Conservation (phyloP, 2,113 vertebrate species). For the Poeciliopsis retropinna region DNA sequence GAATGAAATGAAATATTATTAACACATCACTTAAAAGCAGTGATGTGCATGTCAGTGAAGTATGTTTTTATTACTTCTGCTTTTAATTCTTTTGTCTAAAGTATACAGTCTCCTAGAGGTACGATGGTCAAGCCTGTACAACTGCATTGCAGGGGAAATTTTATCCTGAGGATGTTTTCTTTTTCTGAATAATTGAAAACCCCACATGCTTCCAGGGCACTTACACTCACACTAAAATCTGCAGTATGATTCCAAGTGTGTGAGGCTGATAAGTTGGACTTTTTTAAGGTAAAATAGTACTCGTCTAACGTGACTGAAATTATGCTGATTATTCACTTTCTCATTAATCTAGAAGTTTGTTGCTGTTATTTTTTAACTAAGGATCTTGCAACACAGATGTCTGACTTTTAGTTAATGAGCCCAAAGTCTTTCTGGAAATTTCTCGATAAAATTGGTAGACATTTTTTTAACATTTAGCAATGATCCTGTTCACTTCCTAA, state of each 20-base stretch:
- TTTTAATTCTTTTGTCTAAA: conserved; percentile 10
- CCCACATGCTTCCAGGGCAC: conserved; percentile 49
- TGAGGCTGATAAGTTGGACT: conserved; percentile 12
- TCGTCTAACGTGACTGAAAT: conserved; percentile 18
- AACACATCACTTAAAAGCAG: conserved; percentile 24
- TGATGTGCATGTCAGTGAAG: conserved; percentile 39
- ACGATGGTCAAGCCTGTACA: conserved; percentile 53
- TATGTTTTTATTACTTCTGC: conserved; percentile 7
- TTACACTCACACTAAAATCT: conserved; percentile 53
- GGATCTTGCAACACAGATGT: conserved; percentile 15
- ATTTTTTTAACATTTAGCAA: neutral
- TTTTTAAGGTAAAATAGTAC: conserved; percentile 9
- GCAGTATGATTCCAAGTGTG: conserved; percentile 28
- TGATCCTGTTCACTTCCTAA: neutral
- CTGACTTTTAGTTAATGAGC: conserved; percentile 31
- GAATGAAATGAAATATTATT: conserved; percentile 37
- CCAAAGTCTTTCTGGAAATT: conserved; percentile 5
- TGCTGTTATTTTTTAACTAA: conserved; percentile 23
- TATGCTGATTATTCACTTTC: conserved; percentile 14
- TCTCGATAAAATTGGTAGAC: neutral
- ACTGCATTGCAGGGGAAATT: conserved; percentile 70
- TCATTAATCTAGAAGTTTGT: conserved; percentile 19
- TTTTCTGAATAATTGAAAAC: conserved; percentile 65
- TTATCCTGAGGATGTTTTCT: conserved; percentile 57
- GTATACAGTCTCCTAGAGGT: conserved; percentile 19